Percentiles rank a stretch among this genome's conserved stretches.
phyloP scores from a whole-genome alignment of 2,888 invertebrate species.

The Metopia argyrocephala region DNA sequence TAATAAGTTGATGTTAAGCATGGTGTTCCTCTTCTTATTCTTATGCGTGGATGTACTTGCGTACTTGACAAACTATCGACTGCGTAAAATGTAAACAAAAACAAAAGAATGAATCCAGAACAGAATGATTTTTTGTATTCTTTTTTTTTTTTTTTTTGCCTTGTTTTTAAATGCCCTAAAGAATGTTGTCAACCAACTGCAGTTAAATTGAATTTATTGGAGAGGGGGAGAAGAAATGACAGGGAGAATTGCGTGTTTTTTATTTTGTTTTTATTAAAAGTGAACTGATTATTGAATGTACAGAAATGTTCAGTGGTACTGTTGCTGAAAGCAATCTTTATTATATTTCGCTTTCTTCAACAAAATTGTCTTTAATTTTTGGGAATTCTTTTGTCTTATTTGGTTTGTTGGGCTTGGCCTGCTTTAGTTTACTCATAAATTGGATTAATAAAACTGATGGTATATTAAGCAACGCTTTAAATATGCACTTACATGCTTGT shows the following conservation, averaged over 20 bases:
- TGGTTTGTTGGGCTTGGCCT: too few relatives aligned
- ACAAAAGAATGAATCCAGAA: background rate
- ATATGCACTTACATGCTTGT: too few relatives aligned
- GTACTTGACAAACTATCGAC: background rate
- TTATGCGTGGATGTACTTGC: background rate
- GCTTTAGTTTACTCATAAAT: too few relatives aligned
- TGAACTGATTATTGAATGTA: background rate
- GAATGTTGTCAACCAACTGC: background rate
- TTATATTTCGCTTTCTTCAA: background rate
- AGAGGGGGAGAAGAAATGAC: background rate
- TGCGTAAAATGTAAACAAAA: background rate
- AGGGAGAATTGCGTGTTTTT: background rate
- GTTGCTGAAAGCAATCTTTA: background rate
- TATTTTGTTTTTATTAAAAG: background rate
- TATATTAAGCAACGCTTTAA: background rate
- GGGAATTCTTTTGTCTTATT: background rate
- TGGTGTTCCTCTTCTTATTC: conserved; percentile 24
- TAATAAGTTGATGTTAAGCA: conserved; percentile 25
- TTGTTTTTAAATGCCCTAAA: background rate
- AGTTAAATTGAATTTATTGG: background rate
- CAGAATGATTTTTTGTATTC: background rate
- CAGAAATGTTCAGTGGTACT: background rate
- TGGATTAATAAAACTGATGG: background rate
- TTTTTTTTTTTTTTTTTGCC: too few relatives aligned
- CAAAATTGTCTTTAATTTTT: background rate